phyloP scores from a whole-genome alignment of 1,140 invertebrate genomes.

The Drosophila athabasca region DNA sequence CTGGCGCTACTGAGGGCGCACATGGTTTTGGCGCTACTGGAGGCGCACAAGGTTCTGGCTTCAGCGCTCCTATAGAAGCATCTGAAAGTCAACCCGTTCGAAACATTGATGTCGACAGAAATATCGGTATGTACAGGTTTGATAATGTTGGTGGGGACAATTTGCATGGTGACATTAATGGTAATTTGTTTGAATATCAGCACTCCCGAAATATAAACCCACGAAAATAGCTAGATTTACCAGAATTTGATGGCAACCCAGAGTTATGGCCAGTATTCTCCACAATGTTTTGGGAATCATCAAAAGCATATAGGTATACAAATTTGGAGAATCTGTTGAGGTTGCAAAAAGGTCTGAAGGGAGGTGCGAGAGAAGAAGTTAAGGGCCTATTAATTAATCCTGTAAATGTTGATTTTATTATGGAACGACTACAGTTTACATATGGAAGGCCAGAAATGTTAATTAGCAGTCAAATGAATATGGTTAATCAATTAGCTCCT shows the following conservation, averaged over 20 bases:
- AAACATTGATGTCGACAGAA: too few relatives aligned
- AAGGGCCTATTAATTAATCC: too few relatives aligned
- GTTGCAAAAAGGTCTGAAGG: conserved; percentile 8
- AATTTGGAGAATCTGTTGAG: conserved; percentile 10
- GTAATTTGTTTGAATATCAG: too few relatives aligned
- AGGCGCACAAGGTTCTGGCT: not conserved
- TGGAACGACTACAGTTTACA: too few relatives aligned
- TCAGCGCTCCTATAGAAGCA: not conserved
- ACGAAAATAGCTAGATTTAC: not conserved
- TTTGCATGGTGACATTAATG: too few relatives aligned
- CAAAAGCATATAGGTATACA: conserved; percentile 3
- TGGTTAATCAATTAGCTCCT: too few relatives aligned
- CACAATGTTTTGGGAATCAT: conserved; percentile 9
- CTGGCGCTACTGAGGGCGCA: not conserved
- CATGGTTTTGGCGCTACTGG: not conserved
- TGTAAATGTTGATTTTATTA: too few relatives aligned
- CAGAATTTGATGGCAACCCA: conserved; percentile 5
- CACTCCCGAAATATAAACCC: not conserved
- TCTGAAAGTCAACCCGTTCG: too few relatives aligned
- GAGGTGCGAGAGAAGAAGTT: not conserved
- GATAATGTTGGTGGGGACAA: too few relatives aligned
- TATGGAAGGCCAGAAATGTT: too few relatives aligned
- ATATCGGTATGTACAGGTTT: too few relatives aligned
- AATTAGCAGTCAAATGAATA: too few relatives aligned
- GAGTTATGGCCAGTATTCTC: conserved; percentile 6